Evolutionary conservation across 2,797 vertebrate species (phyloP), one percentile per base, ranked within the genome.

Genomic region (Rhyacichthys aspro): DNA sequence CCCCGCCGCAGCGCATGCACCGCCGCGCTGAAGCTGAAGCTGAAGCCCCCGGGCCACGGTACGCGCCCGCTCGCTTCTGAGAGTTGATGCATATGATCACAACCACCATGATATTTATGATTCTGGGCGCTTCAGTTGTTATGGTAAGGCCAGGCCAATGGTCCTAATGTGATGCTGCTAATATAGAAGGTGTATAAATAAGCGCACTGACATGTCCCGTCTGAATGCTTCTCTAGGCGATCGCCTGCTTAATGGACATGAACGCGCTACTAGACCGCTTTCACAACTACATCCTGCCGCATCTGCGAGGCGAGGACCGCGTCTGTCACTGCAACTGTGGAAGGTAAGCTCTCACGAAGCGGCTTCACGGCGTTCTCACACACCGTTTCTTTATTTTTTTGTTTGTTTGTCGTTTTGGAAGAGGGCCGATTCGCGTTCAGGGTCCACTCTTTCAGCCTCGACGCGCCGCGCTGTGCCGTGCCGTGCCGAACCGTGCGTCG

Each of bases 231-330:
- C 93, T 95, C 91, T 96, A 99, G 97, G 97, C 97, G 92, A 97
- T 99, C 92, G 97, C 97, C 94, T 98, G 97, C 94, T 95, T 99
- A 94, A 97, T 98, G 96, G 97, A 99, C 94, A 99, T 98, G 97
- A 99, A 99, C 90, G 97, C 97, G 81, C 95, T 99, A 92, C 91
- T 99, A 94, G 97, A 99, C 90, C 96, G 97, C 88, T 99, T 99
- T 93, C 97, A 99, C 96, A 99, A 99, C 94, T 99, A 99, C 93
- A 99, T 99, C 94, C 87, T 99, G 92, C 97, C 97, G 89, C 97
- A 98, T 92, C 92, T 99, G 85, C 86, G 97, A 93, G 97, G 97
- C 88, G 97, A 99, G 88, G 97, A 98, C 90, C 94, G 97, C 79
- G 97, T 98, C 91, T 99, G 97, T 88, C 97, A 99, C 90, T 99